Conservation (phyloP, 2,888 invertebrate species). For the Dione juno region DNA sequence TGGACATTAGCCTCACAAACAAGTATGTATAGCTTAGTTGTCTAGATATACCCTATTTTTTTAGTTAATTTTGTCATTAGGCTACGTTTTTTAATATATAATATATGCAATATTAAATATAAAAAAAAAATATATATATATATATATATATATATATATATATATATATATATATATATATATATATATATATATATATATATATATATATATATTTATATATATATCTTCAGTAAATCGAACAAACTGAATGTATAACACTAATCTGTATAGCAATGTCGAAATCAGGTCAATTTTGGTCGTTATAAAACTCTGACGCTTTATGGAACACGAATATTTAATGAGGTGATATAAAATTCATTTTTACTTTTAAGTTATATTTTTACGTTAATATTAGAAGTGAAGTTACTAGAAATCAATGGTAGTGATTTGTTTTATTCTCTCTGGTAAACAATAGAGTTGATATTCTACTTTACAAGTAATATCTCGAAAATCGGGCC, state of each 20-base stretch:
- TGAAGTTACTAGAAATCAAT: not conserved
- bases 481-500: no score
- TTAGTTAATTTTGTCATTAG: no score
- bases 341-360: constrained; percentile 22
- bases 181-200: constrained; percentile 1
- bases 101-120: no score
- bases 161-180: not conserved
- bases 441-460: no score
- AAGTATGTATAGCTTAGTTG: no score
- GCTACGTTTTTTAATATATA: no score
- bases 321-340: constrained; percentile 23
- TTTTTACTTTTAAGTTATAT: constrained; percentile 12
- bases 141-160: no score
- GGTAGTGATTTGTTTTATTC: no score
- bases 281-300: constrained; percentile 36
- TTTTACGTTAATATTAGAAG: not conserved
- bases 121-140: no score
- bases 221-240: not conserved
- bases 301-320: constrained; percentile 24
- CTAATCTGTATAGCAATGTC: constrained; percentile 7
- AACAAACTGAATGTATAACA: not conserved
- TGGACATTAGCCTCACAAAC: no score
- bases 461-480: no score
- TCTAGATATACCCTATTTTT: no score
- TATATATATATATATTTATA: not conserved